phyloP scores from a whole-genome alignment of 2,797 vertebrate genomes.

The Lepus oiostolus region DNA sequence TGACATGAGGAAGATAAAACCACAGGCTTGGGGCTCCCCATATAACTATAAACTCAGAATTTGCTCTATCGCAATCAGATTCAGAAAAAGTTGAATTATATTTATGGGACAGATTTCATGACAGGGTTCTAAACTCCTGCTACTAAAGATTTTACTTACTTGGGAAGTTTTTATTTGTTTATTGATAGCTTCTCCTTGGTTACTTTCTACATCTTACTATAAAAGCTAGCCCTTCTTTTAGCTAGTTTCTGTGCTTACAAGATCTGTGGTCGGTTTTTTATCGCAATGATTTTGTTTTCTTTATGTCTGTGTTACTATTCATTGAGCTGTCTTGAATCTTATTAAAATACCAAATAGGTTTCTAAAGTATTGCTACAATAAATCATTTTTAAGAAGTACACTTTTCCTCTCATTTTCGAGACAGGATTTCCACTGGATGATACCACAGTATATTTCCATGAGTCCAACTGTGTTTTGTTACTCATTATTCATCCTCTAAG shows the following conservation, averaged over 20 bases:
- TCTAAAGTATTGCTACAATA: constrained; percentile 82
- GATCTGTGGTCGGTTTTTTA: background rate
- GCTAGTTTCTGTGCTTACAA: constrained; percentile 32
- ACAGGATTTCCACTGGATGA: constrained; percentile 66
- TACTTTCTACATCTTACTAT: background rate
- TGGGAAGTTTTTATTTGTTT: background rate
- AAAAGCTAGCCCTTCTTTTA: background rate
- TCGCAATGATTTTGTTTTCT: constrained; percentile 36
- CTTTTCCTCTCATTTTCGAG: constrained; percentile 70
- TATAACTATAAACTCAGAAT: background rate
- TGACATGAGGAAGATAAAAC: background rate
- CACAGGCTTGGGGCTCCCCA: background rate
- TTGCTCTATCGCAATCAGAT: background rate
- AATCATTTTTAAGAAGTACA: constrained; percentile 79
- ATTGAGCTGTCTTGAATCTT: constrained; percentile 65
- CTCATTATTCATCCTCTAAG: constrained; percentile 78
- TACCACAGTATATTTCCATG: constrained; percentile 70
- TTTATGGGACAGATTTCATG: background rate
- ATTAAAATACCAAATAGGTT: constrained; percentile 77
- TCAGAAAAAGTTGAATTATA: background rate
- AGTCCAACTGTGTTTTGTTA: constrained; percentile 73
- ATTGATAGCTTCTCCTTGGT: background rate
- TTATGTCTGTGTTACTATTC: constrained; percentile 47
- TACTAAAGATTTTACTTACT: background rate
- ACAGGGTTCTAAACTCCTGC: background rate